Conservation (phyloP, 2,888 invertebrate species). For the Fabriciana adippe region DNA sequence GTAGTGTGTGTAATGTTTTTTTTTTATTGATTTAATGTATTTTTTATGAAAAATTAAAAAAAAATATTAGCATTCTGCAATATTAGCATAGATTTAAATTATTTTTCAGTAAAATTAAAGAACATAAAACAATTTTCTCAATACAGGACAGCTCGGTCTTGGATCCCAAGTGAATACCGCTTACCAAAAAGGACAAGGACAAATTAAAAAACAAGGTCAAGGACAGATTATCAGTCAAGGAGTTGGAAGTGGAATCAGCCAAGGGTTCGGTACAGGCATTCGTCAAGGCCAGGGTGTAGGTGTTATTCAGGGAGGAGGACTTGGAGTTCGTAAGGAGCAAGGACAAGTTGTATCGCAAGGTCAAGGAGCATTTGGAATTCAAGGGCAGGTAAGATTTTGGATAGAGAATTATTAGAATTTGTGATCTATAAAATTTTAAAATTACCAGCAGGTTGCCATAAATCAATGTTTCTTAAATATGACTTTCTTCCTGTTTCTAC, state of each 20-base stretch:
- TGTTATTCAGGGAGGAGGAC: conserved; percentile 30
- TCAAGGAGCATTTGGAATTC: conserved; percentile 37
- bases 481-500: no score
- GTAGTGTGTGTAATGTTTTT: no score
- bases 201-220: conserved; percentile 36
- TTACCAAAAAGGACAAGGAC: conserved; percentile 35
- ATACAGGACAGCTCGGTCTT: conserved; percentile 30
- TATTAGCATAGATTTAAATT: no score
- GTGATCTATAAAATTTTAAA: no score
- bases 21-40: no score
- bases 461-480: no score
- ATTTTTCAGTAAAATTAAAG: no score
- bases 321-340: conserved; percentile 9
- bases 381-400: conserved; percentile 31
- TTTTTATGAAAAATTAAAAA: no score
- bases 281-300: conserved; percentile 37
- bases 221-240: conserved; percentile 27
- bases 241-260: conserved; percentile 23
- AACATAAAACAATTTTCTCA: background rate
- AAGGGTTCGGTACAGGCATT: conserved; percentile 39
- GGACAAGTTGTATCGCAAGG: conserved; percentile 22
- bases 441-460: no score
- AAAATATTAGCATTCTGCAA: no score
- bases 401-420: no score
- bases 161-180: conserved; percentile 35